Conservation (phyloP, 1,140 invertebrate species). For the Zaprionus gabonicus region DNA sequence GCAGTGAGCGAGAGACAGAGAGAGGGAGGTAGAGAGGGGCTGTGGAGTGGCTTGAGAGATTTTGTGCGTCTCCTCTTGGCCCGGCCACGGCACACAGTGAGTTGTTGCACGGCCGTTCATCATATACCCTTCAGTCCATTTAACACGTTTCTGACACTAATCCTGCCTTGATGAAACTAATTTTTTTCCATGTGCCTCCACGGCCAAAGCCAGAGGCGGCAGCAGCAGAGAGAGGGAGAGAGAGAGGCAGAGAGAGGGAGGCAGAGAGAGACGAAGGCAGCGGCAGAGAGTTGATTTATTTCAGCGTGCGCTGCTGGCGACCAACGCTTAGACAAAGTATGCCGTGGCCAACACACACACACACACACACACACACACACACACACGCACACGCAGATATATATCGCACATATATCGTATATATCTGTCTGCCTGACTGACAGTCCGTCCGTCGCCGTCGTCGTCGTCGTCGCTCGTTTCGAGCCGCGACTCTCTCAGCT, state of each 20-base stretch:
- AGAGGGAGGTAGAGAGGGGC: neutral
- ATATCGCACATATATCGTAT: constrained; percentile 43
- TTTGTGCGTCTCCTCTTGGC: constrained; percentile 7
- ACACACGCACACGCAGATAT: constrained; percentile 54
- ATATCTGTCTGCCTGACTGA: constrained; percentile 35
- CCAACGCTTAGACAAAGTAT: constrained; percentile 75
- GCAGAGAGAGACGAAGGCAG: constrained; percentile 11
- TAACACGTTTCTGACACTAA: constrained; percentile 84
- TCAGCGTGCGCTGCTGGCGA: constrained; percentile 80
- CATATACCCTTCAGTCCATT: constrained; percentile 84
- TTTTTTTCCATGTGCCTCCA: constrained; percentile 78
- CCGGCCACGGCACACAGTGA: constrained; percentile 30
- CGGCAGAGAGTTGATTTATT: constrained; percentile 78
- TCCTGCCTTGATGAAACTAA: constrained; percentile 84
- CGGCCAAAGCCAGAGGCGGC: constrained; percentile 21
- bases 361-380: constrained; percentile 34
- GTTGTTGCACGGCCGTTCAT: constrained; percentile 77
- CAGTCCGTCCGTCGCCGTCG: constrained; percentile 4
- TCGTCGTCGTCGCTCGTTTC: too few species aligned
- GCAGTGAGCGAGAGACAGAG: neutral
- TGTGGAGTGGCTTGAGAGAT: neutral
- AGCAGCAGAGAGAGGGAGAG: constrained; percentile 4
- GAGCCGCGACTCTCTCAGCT: constrained; percentile 36
- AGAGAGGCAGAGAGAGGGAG: neutral
- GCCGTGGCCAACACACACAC: constrained; percentile 21